Evolutionary conservation across 2,113 vertebrate species (phyloP).

Genomic region (Thymallus thymallus): DNA sequence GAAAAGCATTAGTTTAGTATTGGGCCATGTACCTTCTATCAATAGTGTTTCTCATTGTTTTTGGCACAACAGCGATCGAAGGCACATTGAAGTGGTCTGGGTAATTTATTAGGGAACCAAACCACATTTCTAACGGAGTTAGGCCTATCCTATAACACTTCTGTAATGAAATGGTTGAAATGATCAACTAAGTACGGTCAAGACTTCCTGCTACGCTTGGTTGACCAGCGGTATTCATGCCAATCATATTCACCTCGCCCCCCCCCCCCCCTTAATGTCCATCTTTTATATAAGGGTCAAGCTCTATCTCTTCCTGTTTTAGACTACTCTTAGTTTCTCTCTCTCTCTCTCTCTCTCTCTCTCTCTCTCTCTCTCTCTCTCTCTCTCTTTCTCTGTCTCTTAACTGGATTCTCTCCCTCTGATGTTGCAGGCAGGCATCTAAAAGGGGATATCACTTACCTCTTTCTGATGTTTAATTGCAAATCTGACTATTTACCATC

Average conservation of each 20-base stretch:
- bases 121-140: neutral
- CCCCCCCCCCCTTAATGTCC: too few relatives aligned
- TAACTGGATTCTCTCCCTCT: neutral
- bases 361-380: neutral
- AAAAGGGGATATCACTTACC: slow-evolving; percentile 8
- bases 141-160: neutral
- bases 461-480: neutral
- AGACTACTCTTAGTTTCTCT: too few relatives aligned
- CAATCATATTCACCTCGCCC: neutral
- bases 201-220: neutral
- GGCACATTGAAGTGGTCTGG: neutral
- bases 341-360: neutral
- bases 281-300: too few relatives aligned
- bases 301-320: too few relatives aligned
- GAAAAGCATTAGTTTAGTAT: neutral
- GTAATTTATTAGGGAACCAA: neutral
- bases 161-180: neutral
- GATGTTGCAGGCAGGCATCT: neutral
- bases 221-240: neutral
- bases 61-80: neutral
- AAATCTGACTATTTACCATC: neutral
- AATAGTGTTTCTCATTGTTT: neutral
- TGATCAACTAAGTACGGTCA: neutral
- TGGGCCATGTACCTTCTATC: neutral
- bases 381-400: neutral